Conservation (phyloP, 2,113 vertebrate genomes). For the Aphelocoma coerulescens region DNA sequence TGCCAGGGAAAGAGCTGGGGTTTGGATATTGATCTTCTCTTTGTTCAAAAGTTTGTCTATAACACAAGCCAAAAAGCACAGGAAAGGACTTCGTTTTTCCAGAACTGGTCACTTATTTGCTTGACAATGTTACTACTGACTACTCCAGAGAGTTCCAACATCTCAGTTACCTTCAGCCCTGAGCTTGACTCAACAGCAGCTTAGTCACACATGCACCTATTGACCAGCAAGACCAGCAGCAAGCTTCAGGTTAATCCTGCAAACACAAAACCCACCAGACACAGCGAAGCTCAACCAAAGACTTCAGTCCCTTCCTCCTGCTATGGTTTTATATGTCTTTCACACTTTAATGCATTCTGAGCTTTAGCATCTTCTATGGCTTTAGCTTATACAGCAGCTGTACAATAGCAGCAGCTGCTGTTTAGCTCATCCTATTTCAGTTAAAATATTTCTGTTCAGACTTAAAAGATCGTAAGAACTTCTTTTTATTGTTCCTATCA, state of each 20-base stretch:
- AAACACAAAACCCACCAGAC: neutral
- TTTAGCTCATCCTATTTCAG: neutral
- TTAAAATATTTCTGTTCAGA: neutral
- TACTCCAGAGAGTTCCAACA: neutral
- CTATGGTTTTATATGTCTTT: neutral
- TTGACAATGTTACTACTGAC: neutral
- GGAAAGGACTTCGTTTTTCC: neutral
- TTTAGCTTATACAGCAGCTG: neutral
- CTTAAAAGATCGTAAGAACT: neutral
- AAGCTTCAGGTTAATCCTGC: neutral
- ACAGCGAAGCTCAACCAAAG: neutral
- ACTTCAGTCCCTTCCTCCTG: neutral
- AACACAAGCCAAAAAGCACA: neutral
- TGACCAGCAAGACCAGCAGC: neutral
- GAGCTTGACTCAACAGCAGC: neutral
- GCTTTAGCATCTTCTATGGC: neutral
- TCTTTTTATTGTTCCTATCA: neutral
- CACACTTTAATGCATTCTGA: neutral
- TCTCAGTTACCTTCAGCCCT: neutral
- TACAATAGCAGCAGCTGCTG: neutral
- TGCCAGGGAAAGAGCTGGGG: neutral
- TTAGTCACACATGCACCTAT: neutral
- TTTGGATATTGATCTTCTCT: neutral
- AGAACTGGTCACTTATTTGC: neutral
- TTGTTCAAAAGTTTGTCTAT: neutral